These are phyloP conservation scores for Spongia lamella DNA, from an alignment of 37 sponge, comb jelly and placozoan species.

Conservation along the genomic window DNA sequence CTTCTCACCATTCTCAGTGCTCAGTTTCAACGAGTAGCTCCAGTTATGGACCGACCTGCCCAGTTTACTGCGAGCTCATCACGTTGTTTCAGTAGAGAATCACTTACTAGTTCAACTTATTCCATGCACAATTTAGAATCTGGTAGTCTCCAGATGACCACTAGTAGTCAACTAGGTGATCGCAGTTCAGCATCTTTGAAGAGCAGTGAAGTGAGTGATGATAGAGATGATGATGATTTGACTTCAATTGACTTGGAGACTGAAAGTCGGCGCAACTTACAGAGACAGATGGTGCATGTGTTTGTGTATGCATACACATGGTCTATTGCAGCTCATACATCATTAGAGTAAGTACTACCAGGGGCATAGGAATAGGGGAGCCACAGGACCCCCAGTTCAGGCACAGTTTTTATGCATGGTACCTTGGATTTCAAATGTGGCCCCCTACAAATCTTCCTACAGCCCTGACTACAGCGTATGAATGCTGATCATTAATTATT, in stretches of 20 bases:
- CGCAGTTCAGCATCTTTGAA: not conserved
- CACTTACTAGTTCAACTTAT: not conserved
- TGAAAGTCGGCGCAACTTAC: slow-evolving; percentile 12
- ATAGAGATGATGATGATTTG: slow-evolving; percentile 18
- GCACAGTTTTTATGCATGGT: no score
- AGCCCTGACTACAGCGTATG: not conserved
- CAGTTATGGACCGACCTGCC: not conserved
- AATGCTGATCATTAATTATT: no score
- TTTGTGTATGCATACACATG: slow-evolving; percentile 55
- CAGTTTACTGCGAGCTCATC: not conserved
- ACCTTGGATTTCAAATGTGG: not conserved
- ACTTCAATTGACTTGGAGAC: slow-evolving; percentile 29
- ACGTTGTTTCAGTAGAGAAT: slow-evolving; percentile 15
- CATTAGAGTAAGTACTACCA: slow-evolving; percentile 16
- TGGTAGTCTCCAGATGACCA: no score
- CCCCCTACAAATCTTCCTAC: not conserved
- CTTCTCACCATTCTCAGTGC: no score
- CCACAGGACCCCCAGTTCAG: not conserved
- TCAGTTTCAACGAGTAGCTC: no score
- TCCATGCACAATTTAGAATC: no score
- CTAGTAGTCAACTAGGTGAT: not conserved
- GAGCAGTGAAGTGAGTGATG: slow-evolving; percentile 7
- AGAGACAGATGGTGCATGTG: slow-evolving; percentile 30
- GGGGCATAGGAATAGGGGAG: not conserved
- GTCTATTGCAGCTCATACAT: slow-evolving; percentile 59